Conservation (phyloP, 1,140 invertebrate species). For the Hylaeus anthracinus region DNA sequence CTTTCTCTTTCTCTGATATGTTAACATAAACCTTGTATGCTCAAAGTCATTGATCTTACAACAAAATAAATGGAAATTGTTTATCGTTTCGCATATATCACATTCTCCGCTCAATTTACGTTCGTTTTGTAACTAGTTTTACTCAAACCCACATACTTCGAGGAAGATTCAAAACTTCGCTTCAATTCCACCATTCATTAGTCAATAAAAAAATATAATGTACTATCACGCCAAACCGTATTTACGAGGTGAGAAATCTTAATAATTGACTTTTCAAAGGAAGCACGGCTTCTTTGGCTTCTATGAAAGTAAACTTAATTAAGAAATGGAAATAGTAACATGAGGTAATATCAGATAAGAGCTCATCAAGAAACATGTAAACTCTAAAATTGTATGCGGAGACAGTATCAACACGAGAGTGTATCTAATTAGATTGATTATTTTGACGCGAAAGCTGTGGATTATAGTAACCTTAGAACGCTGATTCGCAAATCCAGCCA, state of each 20-base stretch:
- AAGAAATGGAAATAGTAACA: conserved; percentile 45
- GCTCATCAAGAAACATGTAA: conserved; percentile 40
- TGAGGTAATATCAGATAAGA: conserved; percentile 50
- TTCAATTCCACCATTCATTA: conserved; percentile 23
- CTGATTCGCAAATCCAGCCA: conserved; percentile 76
- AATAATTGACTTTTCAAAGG: conserved; percentile 64
- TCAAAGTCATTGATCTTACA: conserved; percentile 60
- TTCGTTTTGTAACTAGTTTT: conserved; percentile 37
- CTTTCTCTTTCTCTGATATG: conserved; percentile 51
- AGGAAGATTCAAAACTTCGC: conserved; percentile 55
- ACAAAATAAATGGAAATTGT: conserved; percentile 55
- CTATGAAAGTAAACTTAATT: conserved; percentile 45
- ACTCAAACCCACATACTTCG: conserved; percentile 40
- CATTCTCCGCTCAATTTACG: conserved; percentile 46
- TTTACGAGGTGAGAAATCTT: conserved; percentile 43
- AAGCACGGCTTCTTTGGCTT: conserved; percentile 59
- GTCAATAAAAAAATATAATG: conserved; percentile 22
- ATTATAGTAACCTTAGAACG: conserved; percentile 54
- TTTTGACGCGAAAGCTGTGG: conserved; percentile 55
- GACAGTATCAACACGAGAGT: conserved; percentile 40
- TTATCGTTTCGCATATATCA: conserved; percentile 43
- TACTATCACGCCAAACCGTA: conserved; percentile 31
- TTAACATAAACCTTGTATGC: conserved; percentile 60
- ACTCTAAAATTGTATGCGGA: conserved; percentile 47
- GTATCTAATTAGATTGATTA: conserved; percentile 43